A percentile compares a stretch with the other conserved stretches of the same genome.
phyloP scores from a whole-genome alignment of 2,113 vertebrate genomes.

The Anser cygnoides region DNA sequence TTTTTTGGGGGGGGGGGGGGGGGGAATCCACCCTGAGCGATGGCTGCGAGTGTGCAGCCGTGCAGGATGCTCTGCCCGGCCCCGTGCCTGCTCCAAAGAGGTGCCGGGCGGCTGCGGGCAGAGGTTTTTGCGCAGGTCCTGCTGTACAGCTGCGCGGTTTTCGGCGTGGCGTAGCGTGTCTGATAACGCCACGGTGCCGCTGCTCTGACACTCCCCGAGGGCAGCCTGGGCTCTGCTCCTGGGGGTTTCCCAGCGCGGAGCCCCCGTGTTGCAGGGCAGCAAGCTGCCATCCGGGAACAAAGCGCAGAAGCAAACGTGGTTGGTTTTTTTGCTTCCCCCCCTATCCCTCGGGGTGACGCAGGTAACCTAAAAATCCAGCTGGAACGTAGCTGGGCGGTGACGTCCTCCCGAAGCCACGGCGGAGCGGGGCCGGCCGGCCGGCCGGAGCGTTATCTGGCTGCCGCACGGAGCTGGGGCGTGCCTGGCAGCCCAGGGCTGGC shows the following conservation, averaged over 20 bases:
- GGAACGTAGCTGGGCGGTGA: conserved; percentile 2
- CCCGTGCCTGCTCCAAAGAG: accelerated
- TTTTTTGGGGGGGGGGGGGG: background rate
- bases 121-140: background rate
- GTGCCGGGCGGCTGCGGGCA: accelerated
- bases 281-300: background rate
- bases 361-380: conserved; percentile 31
- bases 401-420: conserved; percentile 6
- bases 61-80: background rate
- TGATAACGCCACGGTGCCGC: background rate
- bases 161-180: accelerated
- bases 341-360: conserved; percentile 8
- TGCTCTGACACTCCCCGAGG: background rate
- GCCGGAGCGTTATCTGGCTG: background rate
- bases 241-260: accelerated
- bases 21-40: accelerated
- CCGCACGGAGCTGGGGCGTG: background rate
- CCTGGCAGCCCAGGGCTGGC: background rate
- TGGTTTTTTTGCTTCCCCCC: background rate
- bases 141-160: background rate
- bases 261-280: background rate
- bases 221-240: background rate
- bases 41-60: background rate
- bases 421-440: background rate
- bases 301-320: background rate